phyloP scores from a whole-genome alignment of 1,140 invertebrate genomes.

The Leptinotarsa undecemlineata region DNA sequence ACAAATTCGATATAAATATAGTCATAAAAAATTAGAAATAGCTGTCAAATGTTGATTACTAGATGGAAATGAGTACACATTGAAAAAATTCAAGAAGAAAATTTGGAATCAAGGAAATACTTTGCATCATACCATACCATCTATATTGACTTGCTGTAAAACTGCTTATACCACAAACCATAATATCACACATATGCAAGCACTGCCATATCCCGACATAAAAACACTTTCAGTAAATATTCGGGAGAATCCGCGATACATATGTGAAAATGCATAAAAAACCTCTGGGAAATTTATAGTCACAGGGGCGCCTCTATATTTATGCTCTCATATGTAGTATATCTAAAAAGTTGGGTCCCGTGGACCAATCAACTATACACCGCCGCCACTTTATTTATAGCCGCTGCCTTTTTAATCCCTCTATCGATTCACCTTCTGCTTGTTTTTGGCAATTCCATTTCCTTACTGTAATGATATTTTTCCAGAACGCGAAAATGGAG shows the following conservation, averaged over 20 bases:
- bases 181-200: no score
- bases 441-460: neutral
- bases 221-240: neutral
- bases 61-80: no score
- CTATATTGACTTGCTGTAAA: no score
- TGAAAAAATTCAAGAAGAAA: no score
- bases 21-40: no score
- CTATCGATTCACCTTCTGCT: slow-evolving; percentile 25
- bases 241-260: slow-evolving; percentile 28
- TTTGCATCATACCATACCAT: no score
- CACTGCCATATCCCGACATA: neutral
- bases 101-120: no score
- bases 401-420: slow-evolving; percentile 28
- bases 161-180: no score
- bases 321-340: slow-evolving; percentile 43
- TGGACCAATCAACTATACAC: slow-evolving; percentile 32
- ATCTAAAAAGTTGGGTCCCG: slow-evolving; percentile 37
- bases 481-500: neutral
- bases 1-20: no score
- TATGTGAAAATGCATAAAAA: slow-evolving; percentile 40
- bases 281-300: slow-evolving; percentile 38
- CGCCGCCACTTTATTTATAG: slow-evolving; percentile 33
- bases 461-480: slow-evolving; percentile 1
- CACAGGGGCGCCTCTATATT: slow-evolving; percentile 38
- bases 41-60: no score